Evolutionary conservation across 2,113 vertebrate species (phyloP).

Genomic region (Dendropsophus ebraccatus): DNA sequence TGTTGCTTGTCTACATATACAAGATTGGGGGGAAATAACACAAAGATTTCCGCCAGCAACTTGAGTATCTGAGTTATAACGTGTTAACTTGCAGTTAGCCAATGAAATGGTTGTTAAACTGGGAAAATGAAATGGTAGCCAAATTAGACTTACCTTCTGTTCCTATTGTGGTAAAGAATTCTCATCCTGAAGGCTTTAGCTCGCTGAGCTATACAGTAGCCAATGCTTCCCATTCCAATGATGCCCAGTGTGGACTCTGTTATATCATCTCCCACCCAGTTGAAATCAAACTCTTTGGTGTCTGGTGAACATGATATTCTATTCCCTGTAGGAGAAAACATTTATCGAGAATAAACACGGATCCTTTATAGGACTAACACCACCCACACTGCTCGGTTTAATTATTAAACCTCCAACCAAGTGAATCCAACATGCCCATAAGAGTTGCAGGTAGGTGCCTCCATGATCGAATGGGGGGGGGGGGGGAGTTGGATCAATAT

Average conservation of each 20-base stretch:
- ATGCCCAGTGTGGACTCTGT: constrained; percentile 70
- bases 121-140: neutral
- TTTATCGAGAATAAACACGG: neutral
- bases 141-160: constrained; percentile 65
- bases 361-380: neutral
- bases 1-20: no score
- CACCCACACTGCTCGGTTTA: neutral
- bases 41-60: no score
- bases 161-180: constrained; percentile 76
- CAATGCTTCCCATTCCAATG: constrained; percentile 74
- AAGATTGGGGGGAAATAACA: no score
- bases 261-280: constrained; percentile 72
- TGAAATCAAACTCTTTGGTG: constrained; percentile 60
- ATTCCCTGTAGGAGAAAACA: constrained; percentile 61
- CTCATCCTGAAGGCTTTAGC: constrained; percentile 74
- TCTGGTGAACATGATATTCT: constrained; percentile 62
- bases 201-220: constrained; percentile 71
- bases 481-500: no score
- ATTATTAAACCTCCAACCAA: neutral
- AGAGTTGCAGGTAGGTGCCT: neutral
- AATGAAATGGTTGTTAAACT: neutral
- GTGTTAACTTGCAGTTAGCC: no score
- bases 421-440: neutral
- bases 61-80: no score
- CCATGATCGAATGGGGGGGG: neutral